Conservation (phyloP, 1,140 invertebrate genomes). For the Diplogasteroides magnus region DNA sequence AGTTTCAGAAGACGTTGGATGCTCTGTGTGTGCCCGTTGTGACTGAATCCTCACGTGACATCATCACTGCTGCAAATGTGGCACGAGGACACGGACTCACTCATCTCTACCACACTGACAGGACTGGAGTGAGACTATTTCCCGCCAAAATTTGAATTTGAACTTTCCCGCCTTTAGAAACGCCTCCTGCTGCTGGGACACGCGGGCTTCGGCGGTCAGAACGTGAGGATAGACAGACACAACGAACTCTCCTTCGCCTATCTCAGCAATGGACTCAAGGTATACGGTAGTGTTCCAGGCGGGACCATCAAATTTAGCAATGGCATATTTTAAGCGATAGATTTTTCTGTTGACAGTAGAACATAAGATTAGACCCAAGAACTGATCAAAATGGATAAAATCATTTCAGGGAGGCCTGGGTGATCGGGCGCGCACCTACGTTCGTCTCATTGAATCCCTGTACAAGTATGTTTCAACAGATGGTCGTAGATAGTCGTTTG, state of each 20-base stretch:
- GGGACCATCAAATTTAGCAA: background rate
- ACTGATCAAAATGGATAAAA: too few relatives aligned
- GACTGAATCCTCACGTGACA: background rate
- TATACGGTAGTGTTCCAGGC: background rate
- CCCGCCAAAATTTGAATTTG: too few relatives aligned
- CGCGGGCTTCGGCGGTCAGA: constrained; percentile 33
- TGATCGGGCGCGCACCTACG: constrained; percentile 28
- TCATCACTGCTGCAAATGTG: constrained; percentile 19
- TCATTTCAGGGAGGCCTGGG: constrained; percentile 21
- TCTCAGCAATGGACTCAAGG: constrained; percentile 36
- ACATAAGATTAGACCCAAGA: too few relatives aligned
- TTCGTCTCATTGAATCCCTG: constrained; percentile 19
- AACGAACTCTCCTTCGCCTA: constrained; percentile 26
- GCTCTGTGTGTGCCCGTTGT: background rate
- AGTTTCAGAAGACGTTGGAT: background rate
- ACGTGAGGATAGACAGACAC: constrained; percentile 24
- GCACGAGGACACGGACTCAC: constrained; percentile 19
- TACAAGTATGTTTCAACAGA: constrained; percentile 20
- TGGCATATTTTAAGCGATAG: too few relatives aligned
- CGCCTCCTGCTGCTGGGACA: constrained; percentile 19
- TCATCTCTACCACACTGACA: background rate
- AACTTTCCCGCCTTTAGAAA: constrained; percentile 19
- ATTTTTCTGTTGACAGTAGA: too few relatives aligned
- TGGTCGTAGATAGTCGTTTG: too few relatives aligned
- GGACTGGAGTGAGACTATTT: background rate